Percentiles rank a stretch among this genome's conserved stretches.
These are phyloP conservation scores for Onthophagus taurus DNA, from an alignment of 1,140 invertebrate genomes.

Conservation along the genomic window DNA sequence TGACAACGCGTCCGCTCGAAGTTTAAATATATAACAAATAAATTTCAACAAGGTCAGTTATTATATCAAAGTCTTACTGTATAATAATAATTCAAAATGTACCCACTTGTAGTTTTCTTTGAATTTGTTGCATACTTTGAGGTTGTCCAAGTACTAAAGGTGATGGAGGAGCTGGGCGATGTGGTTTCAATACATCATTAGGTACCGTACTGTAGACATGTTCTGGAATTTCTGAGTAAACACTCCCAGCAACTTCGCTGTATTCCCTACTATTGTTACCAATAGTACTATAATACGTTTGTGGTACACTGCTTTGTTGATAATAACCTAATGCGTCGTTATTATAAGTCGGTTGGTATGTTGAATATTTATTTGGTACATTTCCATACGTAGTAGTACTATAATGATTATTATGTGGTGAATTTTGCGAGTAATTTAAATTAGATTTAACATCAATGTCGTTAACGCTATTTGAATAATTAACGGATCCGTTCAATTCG, in stretches of 20 bases:
- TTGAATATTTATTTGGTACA: neutral
- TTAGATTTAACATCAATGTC: too few species aligned
- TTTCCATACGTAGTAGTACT: too few species aligned
- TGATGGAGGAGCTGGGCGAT: constrained; percentile 34
- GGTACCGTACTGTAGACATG: constrained; percentile 34
- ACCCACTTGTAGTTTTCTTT: constrained; percentile 34
- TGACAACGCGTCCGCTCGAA: too few species aligned
- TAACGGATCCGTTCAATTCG: too few species aligned
- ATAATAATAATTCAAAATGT: too few species aligned
- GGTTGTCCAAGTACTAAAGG: constrained; percentile 27
- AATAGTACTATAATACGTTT: constrained; percentile 3
- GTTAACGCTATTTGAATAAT: too few species aligned
- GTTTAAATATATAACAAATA: too few species aligned
- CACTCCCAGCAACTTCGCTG: constrained; percentile 27
- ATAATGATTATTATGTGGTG: too few species aligned
- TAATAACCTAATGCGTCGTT: too few species aligned
- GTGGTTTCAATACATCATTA: constrained; percentile 30
- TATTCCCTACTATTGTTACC: constrained; percentile 21
- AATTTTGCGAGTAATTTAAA: too few species aligned
- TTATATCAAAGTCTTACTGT: too few species aligned
- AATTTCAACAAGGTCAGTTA: too few species aligned
- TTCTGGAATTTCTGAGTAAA: constrained; percentile 35
- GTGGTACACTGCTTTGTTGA: neutral
- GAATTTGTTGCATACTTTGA: constrained; percentile 36
- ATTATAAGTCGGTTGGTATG: neutral